A percentile compares a stretch with the other conserved stretches of the same genome.
These are phyloP conservation scores for Fragum fragum DNA, from an alignment of 2,888 invertebrate genomes.

Conservation along the genomic window DNA sequence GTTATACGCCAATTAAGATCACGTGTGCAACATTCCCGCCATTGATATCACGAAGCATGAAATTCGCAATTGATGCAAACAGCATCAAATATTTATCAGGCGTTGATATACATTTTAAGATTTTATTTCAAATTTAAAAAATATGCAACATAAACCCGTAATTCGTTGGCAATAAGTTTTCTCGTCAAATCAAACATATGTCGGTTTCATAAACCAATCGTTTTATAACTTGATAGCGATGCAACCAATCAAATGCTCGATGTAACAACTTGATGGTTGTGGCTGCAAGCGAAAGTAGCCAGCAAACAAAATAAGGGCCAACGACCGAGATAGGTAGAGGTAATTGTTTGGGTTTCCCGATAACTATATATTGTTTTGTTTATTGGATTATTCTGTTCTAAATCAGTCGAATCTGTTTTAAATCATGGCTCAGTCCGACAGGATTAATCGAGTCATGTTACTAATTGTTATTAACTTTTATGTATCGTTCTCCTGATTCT, in stretches of 20 bases:
- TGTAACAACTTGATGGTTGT: not conserved
- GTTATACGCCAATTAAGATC: slow-evolving; percentile 10
- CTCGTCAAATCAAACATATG: too few species aligned
- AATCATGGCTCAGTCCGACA: slow-evolving; percentile 16
- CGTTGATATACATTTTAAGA: too few species aligned
- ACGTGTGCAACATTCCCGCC: not conserved
- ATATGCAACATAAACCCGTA: too few species aligned
- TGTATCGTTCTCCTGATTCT: slow-evolving; percentile 18
- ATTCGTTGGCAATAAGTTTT: too few species aligned
- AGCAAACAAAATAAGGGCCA: slow-evolving; percentile 10
- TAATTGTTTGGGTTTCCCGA: slow-evolving; percentile 15
- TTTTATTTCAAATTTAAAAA: too few species aligned
- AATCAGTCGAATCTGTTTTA: slow-evolving; percentile 24
- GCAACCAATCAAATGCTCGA: slow-evolving; percentile 18
- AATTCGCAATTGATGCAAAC: too few species aligned
- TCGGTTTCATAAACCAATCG: slow-evolving; percentile 18
- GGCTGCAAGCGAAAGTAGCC: not conserved
- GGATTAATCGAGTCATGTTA: slow-evolving; percentile 12
- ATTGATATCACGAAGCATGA: not conserved
- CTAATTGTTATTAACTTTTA: slow-evolving; percentile 27
- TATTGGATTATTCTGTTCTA: slow-evolving; percentile 24
- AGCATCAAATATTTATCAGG: too few species aligned
- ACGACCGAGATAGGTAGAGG: not conserved
- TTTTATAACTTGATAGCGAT: not conserved
- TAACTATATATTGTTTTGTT: slow-evolving; percentile 18